Base-by-base conservation (phyloP, 92 coral and sea anemone species). In the Porites evermanni region DNA sequence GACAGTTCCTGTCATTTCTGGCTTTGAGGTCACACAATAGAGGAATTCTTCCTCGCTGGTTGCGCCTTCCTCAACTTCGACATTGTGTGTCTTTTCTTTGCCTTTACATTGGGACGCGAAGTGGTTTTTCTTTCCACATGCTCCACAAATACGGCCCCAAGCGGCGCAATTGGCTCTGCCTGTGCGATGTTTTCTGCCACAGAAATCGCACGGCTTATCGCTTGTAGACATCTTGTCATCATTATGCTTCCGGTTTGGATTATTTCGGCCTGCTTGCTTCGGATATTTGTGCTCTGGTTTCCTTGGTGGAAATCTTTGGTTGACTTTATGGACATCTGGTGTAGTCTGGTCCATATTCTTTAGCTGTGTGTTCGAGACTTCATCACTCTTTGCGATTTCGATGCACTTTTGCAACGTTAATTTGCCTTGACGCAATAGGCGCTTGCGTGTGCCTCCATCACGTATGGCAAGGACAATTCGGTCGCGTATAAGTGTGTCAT, bases 401-500 rank as follows among this genome's bases (percentile, higher is more conserved):
- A 86, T 66, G 70, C 89, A 78, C 26, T 85, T 85, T 74, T 64
- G 89, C 56, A 85, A 67, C 1, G 83, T 85, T 9, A 77, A 63
- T 78, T 77, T 85, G 8, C 59, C 12, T 20, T 87, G 90, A 32
- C 90, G 89, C 80, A 79, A 63, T 69, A 87, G 79, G 66, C 90
- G 80, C 50, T 87, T 79, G 70, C 82, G 75, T n/a, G 84, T 85
- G 65, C 24, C 74, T 52, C 69, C 78, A 14, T 51, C 89, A 47
- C 77, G 78, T 85, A 85, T 53, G 50, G 83, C 83, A 64, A 85
- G 72, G 14, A 77, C 89, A 38, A 77, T 71, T 67, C 88, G 52
- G 59, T 90, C 91, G 12, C 93, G 24, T 18, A 89, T 78, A 12
- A 84, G 89, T 12, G 89, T 70, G 66, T 89, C 92, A 3, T 67